Percentiles rank a stretch among this genome's conserved stretches.
Conservation (phyloP, 2,888 invertebrate species). For the Hedychridium roseum region DNA sequence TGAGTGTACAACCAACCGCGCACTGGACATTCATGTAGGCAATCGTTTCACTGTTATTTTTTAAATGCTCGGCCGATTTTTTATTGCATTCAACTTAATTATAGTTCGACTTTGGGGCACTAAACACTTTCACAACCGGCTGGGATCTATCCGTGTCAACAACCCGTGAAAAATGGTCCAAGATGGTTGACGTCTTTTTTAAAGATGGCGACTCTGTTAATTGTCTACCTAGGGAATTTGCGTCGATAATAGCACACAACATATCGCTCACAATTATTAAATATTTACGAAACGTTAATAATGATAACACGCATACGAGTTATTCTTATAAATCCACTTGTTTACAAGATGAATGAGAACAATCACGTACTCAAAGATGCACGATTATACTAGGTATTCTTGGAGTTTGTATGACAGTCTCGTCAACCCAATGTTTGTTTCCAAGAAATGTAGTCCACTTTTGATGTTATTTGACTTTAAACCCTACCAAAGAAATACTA, state of each 20-base stretch:
- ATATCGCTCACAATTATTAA: too few species aligned
- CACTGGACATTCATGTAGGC: neutral
- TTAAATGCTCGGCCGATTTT: conserved; percentile 14
- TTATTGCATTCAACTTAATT: conserved; percentile 28
- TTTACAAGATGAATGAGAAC: too few species aligned
- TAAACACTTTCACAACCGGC: conserved; percentile 56
- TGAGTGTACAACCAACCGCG: neutral
- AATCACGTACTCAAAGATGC: too few species aligned
- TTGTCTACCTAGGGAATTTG: conserved; percentile 31
- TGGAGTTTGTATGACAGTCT: too few species aligned
- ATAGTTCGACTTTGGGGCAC: conserved; percentile 39
- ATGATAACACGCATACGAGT: too few species aligned
- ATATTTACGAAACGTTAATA: neutral
- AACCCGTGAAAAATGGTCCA: conserved; percentile 56
- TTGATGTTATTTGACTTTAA: too few species aligned
- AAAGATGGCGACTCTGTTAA: conserved; percentile 36
- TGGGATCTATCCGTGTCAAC: conserved; percentile 57
- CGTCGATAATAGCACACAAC: too few species aligned
- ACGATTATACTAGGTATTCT: too few species aligned
- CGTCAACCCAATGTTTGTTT: too few species aligned
- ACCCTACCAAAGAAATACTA: too few species aligned
- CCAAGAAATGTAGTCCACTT: too few species aligned
- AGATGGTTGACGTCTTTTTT: conserved; percentile 45
- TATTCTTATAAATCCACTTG: too few species aligned
- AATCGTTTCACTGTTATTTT: conserved; percentile 15